Base-by-base conservation (phyloP, 2,888 invertebrate genomes). In the Busseola fusca region DNA sequence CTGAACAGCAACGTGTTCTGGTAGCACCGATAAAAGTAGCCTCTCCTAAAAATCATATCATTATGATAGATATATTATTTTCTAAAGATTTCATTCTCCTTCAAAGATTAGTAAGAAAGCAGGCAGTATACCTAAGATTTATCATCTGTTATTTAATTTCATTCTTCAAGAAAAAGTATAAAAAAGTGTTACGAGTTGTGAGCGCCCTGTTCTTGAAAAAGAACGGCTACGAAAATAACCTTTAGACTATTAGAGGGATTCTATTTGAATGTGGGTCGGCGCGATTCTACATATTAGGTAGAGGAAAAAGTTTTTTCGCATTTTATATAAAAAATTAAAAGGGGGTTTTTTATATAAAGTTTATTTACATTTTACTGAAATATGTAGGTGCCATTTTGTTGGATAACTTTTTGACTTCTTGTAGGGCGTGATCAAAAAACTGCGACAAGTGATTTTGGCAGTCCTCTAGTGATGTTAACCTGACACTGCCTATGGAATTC, bases 1-100 rank as follows among this genome's bases (percentile, higher is more conserved):
- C 94, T 98, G 98, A 67, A 99, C 98, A 27, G 99, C 99, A 74
- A 99, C 98, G 93, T 99, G 99, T 91, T 99, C 98, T 0, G 99
- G 99, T 74, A 99, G 96, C 12, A 99, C 99, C 25, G 99, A 99
- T 30, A 99, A 96, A 72, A 99, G 94, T 60, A 99, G 95, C 65
- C 99, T 96, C 93, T 99, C 99, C 98, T 99, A 96, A 94, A 96
- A 90, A 76, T 84, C 21, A 50, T 65, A 37, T 60, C 42, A 40
- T 42, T 5, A 42, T 30, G 16, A 57, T 45, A 45, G 18, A 25
- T 65, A 37, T 30, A 37, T 48, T 58, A 21, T 16, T 18, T 21
- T 52, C 6, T n/a, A 70, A 50, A 48, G 12, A 9, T 67, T n/a
- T 7, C 3, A 45, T 48, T 30, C 16, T 21, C 6, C 12, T 37